phyloP scores from a whole-genome alignment of 1,140 invertebrate genomes.

The Wiebesia pumilae region DNA sequence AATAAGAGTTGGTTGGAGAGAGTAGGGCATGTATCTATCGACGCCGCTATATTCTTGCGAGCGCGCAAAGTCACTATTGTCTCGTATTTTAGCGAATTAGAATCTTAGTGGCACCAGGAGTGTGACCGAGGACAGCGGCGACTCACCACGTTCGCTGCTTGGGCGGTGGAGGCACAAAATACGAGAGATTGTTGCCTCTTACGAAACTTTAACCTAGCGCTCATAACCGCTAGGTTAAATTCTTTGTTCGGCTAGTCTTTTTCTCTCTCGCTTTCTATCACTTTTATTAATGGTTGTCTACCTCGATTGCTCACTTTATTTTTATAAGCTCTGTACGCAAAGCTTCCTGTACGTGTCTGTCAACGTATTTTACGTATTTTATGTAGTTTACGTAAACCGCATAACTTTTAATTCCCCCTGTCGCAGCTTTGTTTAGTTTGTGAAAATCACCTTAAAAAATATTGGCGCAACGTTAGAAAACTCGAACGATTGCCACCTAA shows the following conservation, averaged over 20 bases:
- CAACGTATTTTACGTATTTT: neutral
- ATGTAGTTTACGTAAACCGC: no score
- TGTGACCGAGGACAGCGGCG: neutral
- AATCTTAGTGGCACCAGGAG: neutral
- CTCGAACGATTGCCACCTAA: no score
- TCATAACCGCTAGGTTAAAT: no score
- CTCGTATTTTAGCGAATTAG: conserved; percentile 36
- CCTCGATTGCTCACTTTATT: neutral
- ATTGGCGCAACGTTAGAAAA: no score
- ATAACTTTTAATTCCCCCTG: no score
- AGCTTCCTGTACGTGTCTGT: neutral
- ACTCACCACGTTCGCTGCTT: neutral
- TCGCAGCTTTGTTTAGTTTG: no score
- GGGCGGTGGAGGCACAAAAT: neutral
- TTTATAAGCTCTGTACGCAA: neutral
- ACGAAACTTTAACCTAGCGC: neutral
- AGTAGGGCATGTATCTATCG: neutral
- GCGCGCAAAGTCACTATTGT: conserved; percentile 17
- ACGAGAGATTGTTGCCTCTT: neutral
- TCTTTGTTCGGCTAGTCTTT: neutral
- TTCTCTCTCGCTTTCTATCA: neutral
- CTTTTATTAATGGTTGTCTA: neutral
- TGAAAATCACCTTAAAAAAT: no score
- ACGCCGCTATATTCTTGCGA: neutral
- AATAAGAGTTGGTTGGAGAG: conserved; percentile 13